Conservation (phyloP, 2,113 vertebrate genomes). For the Xyrauchen texanus region DNA sequence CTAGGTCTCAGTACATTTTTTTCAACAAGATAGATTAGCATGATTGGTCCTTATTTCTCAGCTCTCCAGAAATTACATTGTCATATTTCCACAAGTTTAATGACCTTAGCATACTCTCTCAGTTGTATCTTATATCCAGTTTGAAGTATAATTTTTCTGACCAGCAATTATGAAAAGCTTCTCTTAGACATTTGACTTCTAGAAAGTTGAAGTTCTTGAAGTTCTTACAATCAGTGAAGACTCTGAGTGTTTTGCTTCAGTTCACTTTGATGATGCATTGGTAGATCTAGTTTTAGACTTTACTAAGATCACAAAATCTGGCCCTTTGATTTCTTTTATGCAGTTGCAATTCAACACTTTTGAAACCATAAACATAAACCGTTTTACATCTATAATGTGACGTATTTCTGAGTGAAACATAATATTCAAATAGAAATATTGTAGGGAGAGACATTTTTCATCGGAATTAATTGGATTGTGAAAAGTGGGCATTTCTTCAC, state of each 20-base stretch:
- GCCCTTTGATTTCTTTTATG: conserved; percentile 6
- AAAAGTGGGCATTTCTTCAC: no score
- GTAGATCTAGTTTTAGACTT: conserved; percentile 2
- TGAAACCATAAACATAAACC: no score
- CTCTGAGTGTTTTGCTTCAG: conserved; percentile 28
- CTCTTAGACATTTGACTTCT: background rate
- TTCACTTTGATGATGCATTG: conserved; percentile 10
- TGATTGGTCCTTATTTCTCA: background rate
- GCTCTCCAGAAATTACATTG: background rate
- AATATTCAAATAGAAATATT: no score
- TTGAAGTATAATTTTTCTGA: conserved; percentile 31
- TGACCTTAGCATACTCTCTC: background rate
- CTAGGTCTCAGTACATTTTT: background rate
- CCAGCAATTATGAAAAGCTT: conserved; percentile 13
- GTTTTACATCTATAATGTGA: no score
- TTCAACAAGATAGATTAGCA: background rate
- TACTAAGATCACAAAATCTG: background rate
- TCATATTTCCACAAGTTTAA: background rate
- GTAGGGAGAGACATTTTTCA: no score
- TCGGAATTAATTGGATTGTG: no score
- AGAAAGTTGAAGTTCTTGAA: conserved; percentile 12
- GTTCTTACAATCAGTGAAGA: conserved; percentile 12
- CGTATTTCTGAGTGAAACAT: no score
- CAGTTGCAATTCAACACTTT: background rate
- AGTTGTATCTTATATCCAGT: conserved; percentile 10